Base-by-base conservation (phyloP, 1,140 invertebrate species). In the Brachionus plicatilis region DNA sequence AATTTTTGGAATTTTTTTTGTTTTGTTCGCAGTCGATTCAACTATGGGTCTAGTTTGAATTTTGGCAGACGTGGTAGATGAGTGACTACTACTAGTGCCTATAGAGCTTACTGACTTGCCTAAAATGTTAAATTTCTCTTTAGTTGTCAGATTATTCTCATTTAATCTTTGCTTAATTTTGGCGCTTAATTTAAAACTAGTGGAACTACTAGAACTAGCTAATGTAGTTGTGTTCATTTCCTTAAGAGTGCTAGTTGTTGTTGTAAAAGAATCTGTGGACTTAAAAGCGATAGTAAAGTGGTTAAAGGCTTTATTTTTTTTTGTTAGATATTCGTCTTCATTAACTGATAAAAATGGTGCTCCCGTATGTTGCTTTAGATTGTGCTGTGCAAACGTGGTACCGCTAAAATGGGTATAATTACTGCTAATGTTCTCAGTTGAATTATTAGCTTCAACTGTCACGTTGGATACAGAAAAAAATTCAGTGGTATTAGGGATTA, bases 251-350 rank as follows among this genome's bases (percentile, higher is more conserved):
- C 33, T 75, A 41, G 70, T 75, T 43, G 70, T 41, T 29, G 66
- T 41, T 37, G 70, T 17, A n/a, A 43, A 43, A 45, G 70, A 43
- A 45, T 20, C 9, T 43, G 11, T 75, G 41, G 33, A 43, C 41
- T 72, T 72, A 41, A 3, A 72, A 72, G 68, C 68, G 68, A 72
- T 72, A 72, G 68, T 72, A 72, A 72, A 72, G 68, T 76, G 43
- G 20, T 76, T 76, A 76, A 76, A 76, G 17, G 43, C 72, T 43
- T 41, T 43, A 17, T n/a, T 72, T 20, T 72, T 43, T 43, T 72
- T 72, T 3, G 37, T 72, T 72, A 43, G 17, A 41, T 43, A 72
- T 72, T 41, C 68, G 17, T 72, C 41, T 37, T 72, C 68, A 41
- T 72, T 41, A 72, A 72, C 29, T 43, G 68, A 72, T 72, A 72